Percentiles rank a stretch among this genome's conserved stretches.
These are phyloP conservation scores for Chironex yamaguchii DNA, from an alignment of 30 jellyfish, hydroid and myxozoan genomes.

Conservation along the genomic window DNA sequence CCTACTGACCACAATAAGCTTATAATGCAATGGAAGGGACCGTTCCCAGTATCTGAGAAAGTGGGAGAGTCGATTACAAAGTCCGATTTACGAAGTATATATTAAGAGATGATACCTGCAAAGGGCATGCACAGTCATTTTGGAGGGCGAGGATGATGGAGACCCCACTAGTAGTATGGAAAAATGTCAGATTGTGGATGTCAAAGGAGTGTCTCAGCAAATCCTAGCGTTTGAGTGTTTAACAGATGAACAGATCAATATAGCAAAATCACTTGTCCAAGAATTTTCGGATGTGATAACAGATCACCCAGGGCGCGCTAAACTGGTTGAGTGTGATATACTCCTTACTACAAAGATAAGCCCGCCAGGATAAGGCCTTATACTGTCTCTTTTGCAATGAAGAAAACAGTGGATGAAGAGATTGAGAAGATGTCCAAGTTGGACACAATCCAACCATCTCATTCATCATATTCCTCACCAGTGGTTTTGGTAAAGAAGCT, in stretches of 20 bases:
- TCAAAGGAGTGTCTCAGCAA: too few relatives aligned
- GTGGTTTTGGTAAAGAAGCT: background rate
- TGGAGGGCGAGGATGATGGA: too few relatives aligned
- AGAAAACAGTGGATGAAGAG: background rate
- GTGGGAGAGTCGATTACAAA: too few relatives aligned
- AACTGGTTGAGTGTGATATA: constrained; percentile 12
- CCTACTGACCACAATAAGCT: constrained; percentile 23
- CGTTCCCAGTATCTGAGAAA: constrained; percentile 25
- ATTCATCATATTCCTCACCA: background rate
- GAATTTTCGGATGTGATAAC: constrained; percentile 46
- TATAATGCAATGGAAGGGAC: constrained; percentile 28
- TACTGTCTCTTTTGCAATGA: background rate
- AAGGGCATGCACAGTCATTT: too few relatives aligned
- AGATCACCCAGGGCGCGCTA: constrained; percentile 49
- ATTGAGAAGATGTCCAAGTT: background rate
- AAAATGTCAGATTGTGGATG: too few relatives aligned
- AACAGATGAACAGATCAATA: too few relatives aligned
- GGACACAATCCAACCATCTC: background rate
- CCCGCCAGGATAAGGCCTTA: background rate
- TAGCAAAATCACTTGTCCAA: constrained; percentile 24
- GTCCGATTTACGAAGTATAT: too few relatives aligned
- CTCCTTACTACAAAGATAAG: too few relatives aligned
- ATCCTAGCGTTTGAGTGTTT: too few relatives aligned
- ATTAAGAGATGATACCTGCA: too few relatives aligned
- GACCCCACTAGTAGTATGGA: too few relatives aligned